phyloP scores from a whole-genome alignment of 2,888 invertebrate genomes.

The Cheilosia impressa region DNA sequence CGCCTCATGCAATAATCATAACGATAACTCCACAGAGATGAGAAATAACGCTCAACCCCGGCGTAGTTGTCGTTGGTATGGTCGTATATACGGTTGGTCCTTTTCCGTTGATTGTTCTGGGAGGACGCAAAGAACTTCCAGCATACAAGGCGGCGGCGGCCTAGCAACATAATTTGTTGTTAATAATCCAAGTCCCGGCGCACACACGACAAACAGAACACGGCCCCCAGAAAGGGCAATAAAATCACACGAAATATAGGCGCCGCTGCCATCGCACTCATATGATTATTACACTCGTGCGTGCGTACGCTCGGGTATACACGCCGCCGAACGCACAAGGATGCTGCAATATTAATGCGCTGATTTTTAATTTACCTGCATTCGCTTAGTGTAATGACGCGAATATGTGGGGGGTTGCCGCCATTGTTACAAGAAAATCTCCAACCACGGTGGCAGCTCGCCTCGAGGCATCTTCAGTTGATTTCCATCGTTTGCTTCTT shows the following conservation, averaged over 20 bases:
- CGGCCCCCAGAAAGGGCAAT: conserved; percentile 44
- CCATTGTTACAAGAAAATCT: not conserved
- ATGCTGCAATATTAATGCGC: conserved; percentile 70
- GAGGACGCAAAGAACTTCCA: conserved; percentile 22
- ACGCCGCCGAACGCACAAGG: not conserved
- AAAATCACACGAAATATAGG: conserved; percentile 67
- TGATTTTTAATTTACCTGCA: conserved; percentile 73
- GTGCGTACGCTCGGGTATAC: conserved; percentile 41
- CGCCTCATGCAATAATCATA: conserved; percentile 74
- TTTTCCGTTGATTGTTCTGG: conserved; percentile 68
- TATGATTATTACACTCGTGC: conserved; percentile 24
- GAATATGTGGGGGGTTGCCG: conserved; percentile 35
- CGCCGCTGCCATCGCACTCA: conserved; percentile 29
- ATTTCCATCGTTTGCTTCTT: conserved; percentile 37
- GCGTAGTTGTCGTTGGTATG: conserved; percentile 38
- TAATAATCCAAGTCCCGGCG: conserved; percentile 57
- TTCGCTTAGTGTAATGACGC: conserved; percentile 50
- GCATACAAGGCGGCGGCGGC: conserved; percentile 22
- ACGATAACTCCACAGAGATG: conserved; percentile 74
- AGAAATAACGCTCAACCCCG: conserved; percentile 63
- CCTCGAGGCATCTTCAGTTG: conserved; percentile 45
- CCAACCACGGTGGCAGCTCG: conserved; percentile 1
- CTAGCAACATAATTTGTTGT: conserved; percentile 69
- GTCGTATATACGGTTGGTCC: conserved; percentile 47
- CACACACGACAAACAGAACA: conserved; percentile 5